A percentile compares a stretch with the other conserved stretches of the same genome.
Conservation (phyloP, 2,113 vertebrate genomes). For the Crypturellus undulatus region DNA sequence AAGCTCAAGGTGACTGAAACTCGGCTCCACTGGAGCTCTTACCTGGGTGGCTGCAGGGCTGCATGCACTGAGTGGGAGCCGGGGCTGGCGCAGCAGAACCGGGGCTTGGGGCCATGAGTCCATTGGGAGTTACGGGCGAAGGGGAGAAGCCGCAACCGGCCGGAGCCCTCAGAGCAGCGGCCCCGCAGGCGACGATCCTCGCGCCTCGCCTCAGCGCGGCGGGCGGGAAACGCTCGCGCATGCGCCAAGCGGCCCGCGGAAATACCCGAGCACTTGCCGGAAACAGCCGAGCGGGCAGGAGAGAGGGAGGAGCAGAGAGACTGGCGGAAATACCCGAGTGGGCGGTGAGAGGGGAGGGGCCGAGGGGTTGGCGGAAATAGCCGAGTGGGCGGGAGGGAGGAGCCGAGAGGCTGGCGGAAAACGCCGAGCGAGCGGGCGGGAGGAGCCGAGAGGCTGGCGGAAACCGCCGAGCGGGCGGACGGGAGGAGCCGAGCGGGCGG, state of each 20-base stretch:
- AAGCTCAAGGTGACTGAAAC: background rate
- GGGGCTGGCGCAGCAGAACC: background rate
- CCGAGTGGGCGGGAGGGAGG: background rate
- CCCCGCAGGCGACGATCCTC: background rate
- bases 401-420: background rate
- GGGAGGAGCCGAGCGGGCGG: background rate
- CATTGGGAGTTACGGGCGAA: background rate
- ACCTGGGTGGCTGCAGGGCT: rapidly evolving
- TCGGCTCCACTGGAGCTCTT: background rate
- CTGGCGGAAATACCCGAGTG: no score
- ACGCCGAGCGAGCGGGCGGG: background rate
- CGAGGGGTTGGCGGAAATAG: rapidly evolving
- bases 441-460: background rate
- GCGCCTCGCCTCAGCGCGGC: background rate
- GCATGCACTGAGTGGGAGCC: rapidly evolving
- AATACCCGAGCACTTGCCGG: background rate
- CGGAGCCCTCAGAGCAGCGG: no score
- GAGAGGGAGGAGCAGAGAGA: no score
- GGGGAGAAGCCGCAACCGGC: no score
- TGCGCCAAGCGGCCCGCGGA: background rate
- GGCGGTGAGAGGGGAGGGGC: rapidly evolving
- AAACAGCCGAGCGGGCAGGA: background rate
- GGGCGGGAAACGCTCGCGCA: rapidly evolving
- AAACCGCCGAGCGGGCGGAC: no score
- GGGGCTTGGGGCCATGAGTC: rapidly evolving